Base-by-base conservation (phyloP, 1,140 invertebrate genomes). In the Apolygus lucorum region DNA sequence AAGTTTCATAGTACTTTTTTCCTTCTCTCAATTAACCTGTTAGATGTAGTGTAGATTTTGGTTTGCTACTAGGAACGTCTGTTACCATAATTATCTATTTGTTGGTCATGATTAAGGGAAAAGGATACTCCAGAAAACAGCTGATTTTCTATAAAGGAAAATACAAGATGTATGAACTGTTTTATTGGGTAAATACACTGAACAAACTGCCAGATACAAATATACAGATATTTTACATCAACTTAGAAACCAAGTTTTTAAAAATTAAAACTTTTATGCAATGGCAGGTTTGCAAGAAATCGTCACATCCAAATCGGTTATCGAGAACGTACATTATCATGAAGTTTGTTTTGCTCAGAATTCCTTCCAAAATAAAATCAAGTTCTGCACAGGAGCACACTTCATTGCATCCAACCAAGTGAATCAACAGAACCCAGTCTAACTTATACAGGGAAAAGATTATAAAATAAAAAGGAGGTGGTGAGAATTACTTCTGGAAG, bases 221-320 rank as follows among this genome's bases (percentile, higher is more conserved):
- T 59, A 59, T 59, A 59, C 54, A 59, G 54, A 59, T 59, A 59
- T 59, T 59, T 59, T 59, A 59, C 54, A 59, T 17, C 54, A 17
- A 4, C 11, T 4, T 14, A 59, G 22, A 59, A 59, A 59, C 4
- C 22, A 24, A 24, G 22, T 17, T 11, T 17, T 59, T 59, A 59
- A 59, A 59, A 59, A 11, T 11, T 4, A 59, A 59, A 14, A 42
- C 17, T 42, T 17, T 42, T 42, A 42, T 42, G 34, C 4, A 42
- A 42, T 17, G 34, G 34, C 34, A 42, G 34, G 34, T 42, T 42
- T 17, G 4, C 34, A 42, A 42, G 17, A 17, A n/a, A n/a, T n/a
- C n/a, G n/a, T n/a, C n/a, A n/a, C n/a, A n/a, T n/a, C n/a, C n/a
- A n/a, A n/a, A n/a, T n/a, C n/a, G n/a, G n/a, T n/a, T n/a, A n/a